Conservation (phyloP, 2,797 vertebrate genomes). For the Esox masquinongy region DNA sequence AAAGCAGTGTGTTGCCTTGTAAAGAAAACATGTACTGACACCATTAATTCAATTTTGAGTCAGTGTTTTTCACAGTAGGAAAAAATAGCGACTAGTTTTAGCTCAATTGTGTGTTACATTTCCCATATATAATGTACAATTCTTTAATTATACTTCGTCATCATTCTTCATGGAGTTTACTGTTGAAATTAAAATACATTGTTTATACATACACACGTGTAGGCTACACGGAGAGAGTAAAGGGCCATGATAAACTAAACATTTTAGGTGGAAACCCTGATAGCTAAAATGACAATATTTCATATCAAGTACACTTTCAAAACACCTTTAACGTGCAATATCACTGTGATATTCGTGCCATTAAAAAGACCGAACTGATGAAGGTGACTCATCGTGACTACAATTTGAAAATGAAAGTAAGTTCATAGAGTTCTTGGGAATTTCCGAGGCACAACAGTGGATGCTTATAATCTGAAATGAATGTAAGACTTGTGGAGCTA, state of each 20-base stretch:
- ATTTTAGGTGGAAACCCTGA: not conserved
- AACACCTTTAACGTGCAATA: not conserved
- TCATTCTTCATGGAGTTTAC: not conserved
- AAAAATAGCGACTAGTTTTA: not conserved
- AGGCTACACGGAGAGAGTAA: not conserved
- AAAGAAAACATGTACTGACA: not conserved
- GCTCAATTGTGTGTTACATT: not conserved
- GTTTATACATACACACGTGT: not conserved
- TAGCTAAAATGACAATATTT: not conserved
- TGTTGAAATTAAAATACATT: not conserved
- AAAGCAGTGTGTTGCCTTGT: not conserved
- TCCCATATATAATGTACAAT: not conserved
- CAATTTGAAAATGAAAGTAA: constrained; percentile 10
- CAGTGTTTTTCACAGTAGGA: not conserved
- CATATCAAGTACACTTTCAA: not conserved
- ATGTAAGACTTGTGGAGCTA: not conserved
- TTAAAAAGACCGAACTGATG: not conserved
- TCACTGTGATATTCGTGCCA: not conserved
- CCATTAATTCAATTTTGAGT: too few species aligned
- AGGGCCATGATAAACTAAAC: not conserved
- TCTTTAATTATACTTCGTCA: not conserved
- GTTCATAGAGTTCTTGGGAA: not conserved
- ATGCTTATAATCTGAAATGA: not conserved
- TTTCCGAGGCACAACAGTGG: not conserved
- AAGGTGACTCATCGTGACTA: not conserved